Conservation (phyloP, 1,140 invertebrate genomes). For the Musca vetustissima region DNA sequence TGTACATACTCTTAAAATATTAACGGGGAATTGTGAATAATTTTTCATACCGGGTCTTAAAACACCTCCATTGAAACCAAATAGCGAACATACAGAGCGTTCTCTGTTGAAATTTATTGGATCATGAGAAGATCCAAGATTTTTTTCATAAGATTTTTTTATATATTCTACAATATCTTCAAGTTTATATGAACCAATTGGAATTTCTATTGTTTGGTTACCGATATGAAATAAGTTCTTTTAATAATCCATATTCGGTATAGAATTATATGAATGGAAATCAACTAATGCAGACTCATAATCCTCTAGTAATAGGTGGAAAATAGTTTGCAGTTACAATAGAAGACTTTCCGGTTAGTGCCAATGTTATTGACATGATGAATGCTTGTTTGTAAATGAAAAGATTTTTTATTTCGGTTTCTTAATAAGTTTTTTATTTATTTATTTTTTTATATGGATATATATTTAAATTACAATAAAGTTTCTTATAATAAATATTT, state of each 20-base stretch:
- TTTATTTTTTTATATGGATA: no score
- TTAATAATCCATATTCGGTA: slow-evolving; percentile 44
- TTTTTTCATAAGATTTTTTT: background rate
- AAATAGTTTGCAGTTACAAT: slow-evolving; percentile 31
- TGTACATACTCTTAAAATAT: slow-evolving; percentile 36
- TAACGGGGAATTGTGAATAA: slow-evolving; percentile 31
- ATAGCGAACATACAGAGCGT: slow-evolving; percentile 30
- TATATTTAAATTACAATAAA: no score
- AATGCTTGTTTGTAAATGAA: no score
- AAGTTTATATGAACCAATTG: slow-evolving; percentile 45
- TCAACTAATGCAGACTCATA: slow-evolving; percentile 44
- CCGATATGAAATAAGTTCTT: slow-evolving; percentile 50
- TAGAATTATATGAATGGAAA: slow-evolving; percentile 49
- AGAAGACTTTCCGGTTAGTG: slow-evolving; percentile 30
- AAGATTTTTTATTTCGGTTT: no score
- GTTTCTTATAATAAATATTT: no score
- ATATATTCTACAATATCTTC: no score
- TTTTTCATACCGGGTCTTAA: slow-evolving; percentile 28
- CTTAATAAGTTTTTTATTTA: no score
- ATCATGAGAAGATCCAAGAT: background rate
- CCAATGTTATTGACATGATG: slow-evolving; percentile 36
- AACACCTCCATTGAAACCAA: slow-evolving; percentile 31
- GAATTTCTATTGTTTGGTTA: slow-evolving; percentile 40
- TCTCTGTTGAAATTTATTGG: slow-evolving; percentile 24
- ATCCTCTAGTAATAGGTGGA: slow-evolving; percentile 30